Evolutionary conservation across 35 echinoderm and acorn worm genomes (phyloP).

Genomic region (Anneissia japonica): DNA sequence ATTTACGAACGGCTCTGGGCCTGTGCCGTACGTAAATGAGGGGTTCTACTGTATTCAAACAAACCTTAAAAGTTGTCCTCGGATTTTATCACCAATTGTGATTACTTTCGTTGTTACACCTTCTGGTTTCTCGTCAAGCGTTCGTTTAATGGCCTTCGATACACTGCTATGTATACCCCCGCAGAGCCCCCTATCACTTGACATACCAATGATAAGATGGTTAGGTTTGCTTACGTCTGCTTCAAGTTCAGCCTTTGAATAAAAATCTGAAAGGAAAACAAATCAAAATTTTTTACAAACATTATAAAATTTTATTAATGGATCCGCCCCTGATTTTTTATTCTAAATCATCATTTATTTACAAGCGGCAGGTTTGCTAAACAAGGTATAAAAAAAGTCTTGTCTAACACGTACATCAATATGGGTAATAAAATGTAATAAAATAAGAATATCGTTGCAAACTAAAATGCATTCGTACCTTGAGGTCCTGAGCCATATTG

Average conservation of each 20-base stretch:
- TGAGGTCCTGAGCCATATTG: constrained; percentile 71
- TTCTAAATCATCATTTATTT: too few species aligned
- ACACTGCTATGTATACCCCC: constrained; percentile 85
- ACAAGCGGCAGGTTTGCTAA: too few species aligned
- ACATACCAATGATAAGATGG: constrained; percentile 76
- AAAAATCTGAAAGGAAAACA: constrained; percentile 43
- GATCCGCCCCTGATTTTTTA: too few species aligned
- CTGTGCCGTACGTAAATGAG: too few species aligned
- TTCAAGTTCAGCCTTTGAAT: constrained; percentile 63
- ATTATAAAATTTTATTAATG: too few species aligned
- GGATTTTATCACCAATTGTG: constrained; percentile 74
- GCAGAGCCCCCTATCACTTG: constrained; percentile 94
- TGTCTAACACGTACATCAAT: too few species aligned
- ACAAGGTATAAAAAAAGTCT: too few species aligned
- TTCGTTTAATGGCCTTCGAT: constrained; percentile 75
- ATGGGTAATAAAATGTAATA: too few species aligned
- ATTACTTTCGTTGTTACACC: constrained; percentile 53
- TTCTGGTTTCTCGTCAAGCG: constrained; percentile 37
- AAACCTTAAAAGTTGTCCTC: constrained; percentile 64
- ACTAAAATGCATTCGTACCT: constrained; percentile 23
- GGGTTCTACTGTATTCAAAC: too few species aligned
- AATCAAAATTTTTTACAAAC: too few species aligned
- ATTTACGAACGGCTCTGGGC: too few species aligned
- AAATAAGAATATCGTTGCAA: neutral
- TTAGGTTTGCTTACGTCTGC: constrained; percentile 50